phyloP scores from a whole-genome alignment of 2,113 vertebrate genomes.

The Rhineura floridana region DNA sequence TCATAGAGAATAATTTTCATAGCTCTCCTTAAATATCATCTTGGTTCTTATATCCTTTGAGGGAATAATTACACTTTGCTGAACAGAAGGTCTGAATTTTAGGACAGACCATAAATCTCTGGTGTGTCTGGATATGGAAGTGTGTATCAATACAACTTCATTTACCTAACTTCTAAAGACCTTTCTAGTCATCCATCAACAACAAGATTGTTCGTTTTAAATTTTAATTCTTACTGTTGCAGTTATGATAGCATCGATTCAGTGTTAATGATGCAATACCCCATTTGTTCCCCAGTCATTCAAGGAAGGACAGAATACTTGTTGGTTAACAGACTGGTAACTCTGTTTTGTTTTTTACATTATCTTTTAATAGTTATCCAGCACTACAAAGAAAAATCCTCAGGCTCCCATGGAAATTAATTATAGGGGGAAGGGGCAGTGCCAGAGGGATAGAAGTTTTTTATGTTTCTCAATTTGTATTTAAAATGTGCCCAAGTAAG shows the following conservation, averaged over 20 bases:
- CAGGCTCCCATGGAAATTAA: too few species aligned
- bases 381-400: background rate
- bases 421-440: background rate
- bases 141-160: background rate
- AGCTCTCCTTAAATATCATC: conserved; percentile 38
- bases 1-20: conserved; percentile 36
- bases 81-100: conserved; percentile 23
- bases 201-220: background rate
- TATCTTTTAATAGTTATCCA: background rate
- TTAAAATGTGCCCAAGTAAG: background rate
- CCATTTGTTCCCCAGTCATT: background rate
- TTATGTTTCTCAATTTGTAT: background rate
- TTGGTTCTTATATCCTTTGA: conserved; percentile 55
- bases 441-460: background rate
- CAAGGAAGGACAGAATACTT: background rate
- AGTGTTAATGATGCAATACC: background rate
- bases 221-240: background rate
- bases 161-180: background rate
- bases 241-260: background rate
- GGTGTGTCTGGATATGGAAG: background rate
- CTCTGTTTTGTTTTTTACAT: background rate
- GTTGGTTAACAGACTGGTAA: background rate
- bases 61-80: conserved; percentile 27
- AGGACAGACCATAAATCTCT: background rate
- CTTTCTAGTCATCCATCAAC: background rate